Evolutionary conservation across 2,888 invertebrate genomes (phyloP).

Genomic region (Callosobruchus maculatus): DNA sequence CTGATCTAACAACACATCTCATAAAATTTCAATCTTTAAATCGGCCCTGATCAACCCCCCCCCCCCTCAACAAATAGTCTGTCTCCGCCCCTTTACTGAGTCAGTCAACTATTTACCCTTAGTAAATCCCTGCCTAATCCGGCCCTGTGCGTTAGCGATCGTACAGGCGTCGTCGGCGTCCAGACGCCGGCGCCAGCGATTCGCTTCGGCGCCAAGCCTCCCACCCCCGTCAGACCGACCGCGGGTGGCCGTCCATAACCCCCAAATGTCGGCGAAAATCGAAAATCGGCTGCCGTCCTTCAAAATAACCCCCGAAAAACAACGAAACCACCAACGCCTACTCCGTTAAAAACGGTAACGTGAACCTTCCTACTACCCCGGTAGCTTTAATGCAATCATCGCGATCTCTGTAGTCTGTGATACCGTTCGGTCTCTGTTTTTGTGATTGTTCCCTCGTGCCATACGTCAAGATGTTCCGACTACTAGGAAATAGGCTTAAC

Average conservation of each 20-base stretch:
- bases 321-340: background rate
- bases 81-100: too few relatives aligned
- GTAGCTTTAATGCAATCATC: background rate
- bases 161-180: background rate
- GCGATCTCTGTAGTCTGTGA: background rate
- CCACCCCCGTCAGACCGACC: background rate
- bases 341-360: too few relatives aligned
- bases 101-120: too few relatives aligned
- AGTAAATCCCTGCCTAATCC: background rate
- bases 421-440: background rate
- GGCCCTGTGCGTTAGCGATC: background rate
- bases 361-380: background rate
- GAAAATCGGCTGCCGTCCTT: background rate
- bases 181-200: slow-evolving; percentile 9
- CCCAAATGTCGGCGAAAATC: slow-evolving; percentile 7
- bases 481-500: slow-evolving; percentile 38
- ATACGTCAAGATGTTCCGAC: slow-evolving; percentile 33
- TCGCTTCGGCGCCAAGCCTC: background rate
- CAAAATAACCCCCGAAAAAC: slow-evolving; percentile 3
- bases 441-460: background rate
- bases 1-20: too few relatives aligned
- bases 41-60: too few relatives aligned
- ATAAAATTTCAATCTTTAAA: too few relatives aligned
- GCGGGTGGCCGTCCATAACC: slow-evolving; percentile 8
- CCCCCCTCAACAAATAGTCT: too few relatives aligned